Base-by-base conservation (phyloP, 2,888 invertebrate species). In the Osmoderma eremita region DNA sequence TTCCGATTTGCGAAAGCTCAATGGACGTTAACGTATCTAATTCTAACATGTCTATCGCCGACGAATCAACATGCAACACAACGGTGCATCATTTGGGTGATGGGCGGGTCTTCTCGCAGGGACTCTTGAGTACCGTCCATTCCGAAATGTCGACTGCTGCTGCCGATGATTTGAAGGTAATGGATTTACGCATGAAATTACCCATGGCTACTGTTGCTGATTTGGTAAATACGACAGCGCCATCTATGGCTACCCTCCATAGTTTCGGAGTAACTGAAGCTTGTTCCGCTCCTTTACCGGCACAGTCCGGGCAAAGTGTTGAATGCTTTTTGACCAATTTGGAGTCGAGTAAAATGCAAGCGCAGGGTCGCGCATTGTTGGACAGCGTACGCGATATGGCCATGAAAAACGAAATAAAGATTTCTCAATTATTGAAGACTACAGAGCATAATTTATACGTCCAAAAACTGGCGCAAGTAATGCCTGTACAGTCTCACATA, bases 181-280 rank as follows among this genome's bases (percentile, higher is more conserved):
- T 90, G 67, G 91, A 90, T 81, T 84, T 90, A 49, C 83, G 90
- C 18, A 89, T 90, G 83, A 91, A 92, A 48, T 87, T 88, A 78
- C 75, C 83, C 66, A 84, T 86, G 73, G 83, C 75, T 76, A 86
- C 82, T 72, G 83, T 75, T 24, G 82, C 80, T 73, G 84, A 77
- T 84, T 81, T 75, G 76, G 83, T 76, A 75, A 86, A 83, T 54
- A 81, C 83, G 17, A 86, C 84, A 49, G 85, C 88, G 63, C 86
- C 88, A 17, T 89, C 88, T 20, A 79, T 84, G 73, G 83, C 84
- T 0, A 81, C 85, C 2, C 78, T 84, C 38, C 83, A 82, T 42
- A 82, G 81, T 63, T 86, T 86, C 72, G 83, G 85, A 0, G 80
- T 82, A 10, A 73, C 86, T 80, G 77, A 79, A 79, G 73, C 82